Percentiles rank a stretch among this genome's conserved stretches.
Evolutionary conservation across 2,888 invertebrate genomes (phyloP).

Genomic region (Drosophila limbata): DNA sequence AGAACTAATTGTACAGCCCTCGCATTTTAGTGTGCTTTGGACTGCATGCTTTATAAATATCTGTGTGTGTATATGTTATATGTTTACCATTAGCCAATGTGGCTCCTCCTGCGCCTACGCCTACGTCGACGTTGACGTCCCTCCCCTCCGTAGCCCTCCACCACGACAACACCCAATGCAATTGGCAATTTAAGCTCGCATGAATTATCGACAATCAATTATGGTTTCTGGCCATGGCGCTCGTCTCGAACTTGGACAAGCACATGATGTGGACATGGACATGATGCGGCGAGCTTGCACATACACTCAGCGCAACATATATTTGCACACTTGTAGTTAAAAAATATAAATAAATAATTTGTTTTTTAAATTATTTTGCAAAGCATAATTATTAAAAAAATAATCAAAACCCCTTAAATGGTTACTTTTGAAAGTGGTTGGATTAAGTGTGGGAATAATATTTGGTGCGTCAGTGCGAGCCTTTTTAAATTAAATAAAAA

Average conservation of each 20-base stretch:
- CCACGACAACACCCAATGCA: conserved; percentile 49
- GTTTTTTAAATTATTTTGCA: too few species aligned
- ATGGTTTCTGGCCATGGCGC: conserved; percentile 73
- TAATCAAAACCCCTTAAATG: too few species aligned
- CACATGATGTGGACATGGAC: conserved; percentile 16
- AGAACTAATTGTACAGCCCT: not conserved
- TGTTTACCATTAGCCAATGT: conserved; percentile 61
- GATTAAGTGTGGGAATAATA: not conserved
- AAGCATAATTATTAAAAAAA: too few species aligned
- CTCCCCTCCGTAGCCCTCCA: not conserved
- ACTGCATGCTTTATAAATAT: not conserved
- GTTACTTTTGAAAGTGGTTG: too few species aligned
- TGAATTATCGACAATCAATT: conserved; percentile 83
- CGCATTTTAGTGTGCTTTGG: not conserved
- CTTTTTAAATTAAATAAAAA: not conserved
- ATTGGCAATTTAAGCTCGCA: conserved; percentile 84
- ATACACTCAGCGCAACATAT: not conserved
- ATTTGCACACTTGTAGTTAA: not conserved
- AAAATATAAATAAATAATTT: not conserved
- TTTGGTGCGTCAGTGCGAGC: not conserved
- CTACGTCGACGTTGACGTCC: not conserved
- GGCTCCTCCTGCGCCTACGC: conserved; percentile 22
- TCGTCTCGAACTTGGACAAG: conserved; percentile 22
- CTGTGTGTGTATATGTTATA: conserved; percentile 35
- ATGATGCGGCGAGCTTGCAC: conserved; percentile 13